Evolutionary conservation across 2,113 vertebrate species (phyloP), one percentile per base, ranked within the genome.

Genomic region (Saguinus midas): DNA sequence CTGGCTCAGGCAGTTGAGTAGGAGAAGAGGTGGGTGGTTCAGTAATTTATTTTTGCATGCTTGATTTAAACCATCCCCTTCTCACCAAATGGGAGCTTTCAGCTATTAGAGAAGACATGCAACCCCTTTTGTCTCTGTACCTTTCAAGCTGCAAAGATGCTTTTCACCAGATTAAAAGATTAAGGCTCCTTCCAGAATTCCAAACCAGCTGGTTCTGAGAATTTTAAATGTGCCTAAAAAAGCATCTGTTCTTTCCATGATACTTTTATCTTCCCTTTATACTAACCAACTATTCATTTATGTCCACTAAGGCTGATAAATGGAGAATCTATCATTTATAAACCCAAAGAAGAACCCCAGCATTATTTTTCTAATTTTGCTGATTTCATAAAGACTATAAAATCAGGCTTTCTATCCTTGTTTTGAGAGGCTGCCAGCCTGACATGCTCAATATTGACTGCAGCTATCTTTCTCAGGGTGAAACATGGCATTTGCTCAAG

Each of bases 151-250:
- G 76, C 85, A 95, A 97, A 78, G 84, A 95, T 90, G 79, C 43
- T 85, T 95, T 95, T 68, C 87, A 95, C 90, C 52, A 95, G 95
- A 96, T 92, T 78, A 95, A 96, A 97, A 97, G 97, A 97, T 92
- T 90, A 96, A 95, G 81, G 78, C 82, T 95, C 92, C 87, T 94
- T 96, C 95, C 93, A 95, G 90, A 96, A 91, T 96, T 93, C 87
- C 58, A 92, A 94, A 94, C 95, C 88, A 96, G 96, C 96, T 96
- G 87, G 89, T 70, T 95, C 79, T 91, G 82, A 83, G 90, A 80
- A 96, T 86, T 95, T 95, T 83, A 79, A 96, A 87, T 52, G 78
- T 91, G 81, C 40, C 87, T 94, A 83, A 95, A 97, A 97, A 96
- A 94, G 90, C 94, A 96, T 96, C 94, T 97, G 88, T 86, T 94